These are phyloP conservation scores for Drosophila simulans DNA, from an alignment of 1,140 invertebrate genomes.

Conservation along the genomic window DNA sequence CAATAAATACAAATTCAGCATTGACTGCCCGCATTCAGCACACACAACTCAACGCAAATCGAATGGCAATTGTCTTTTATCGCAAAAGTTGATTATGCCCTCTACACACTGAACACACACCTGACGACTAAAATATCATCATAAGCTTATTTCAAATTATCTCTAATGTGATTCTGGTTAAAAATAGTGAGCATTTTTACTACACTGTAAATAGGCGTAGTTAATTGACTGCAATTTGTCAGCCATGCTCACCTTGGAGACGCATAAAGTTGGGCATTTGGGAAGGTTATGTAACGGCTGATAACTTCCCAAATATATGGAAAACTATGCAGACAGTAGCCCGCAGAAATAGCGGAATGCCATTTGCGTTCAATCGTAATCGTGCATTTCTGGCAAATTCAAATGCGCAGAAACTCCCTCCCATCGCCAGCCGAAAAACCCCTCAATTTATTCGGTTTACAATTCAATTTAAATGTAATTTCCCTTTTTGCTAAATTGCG, in stretches of 20 bases:
- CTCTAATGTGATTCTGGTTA: neutral
- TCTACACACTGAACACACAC: neutral
- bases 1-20: conserved; percentile 60
- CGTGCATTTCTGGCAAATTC: conserved; percentile 32
- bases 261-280: neutral
- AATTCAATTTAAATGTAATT: conserved; percentile 82
- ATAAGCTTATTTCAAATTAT: neutral
- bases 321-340: conserved; percentile 32
- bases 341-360: conserved; percentile 32
- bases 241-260: conserved; percentile 7
- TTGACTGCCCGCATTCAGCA: conserved; percentile 29
- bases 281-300: neutral
- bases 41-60: conserved; percentile 15
- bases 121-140: too few relatives aligned
- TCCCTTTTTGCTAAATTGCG: conserved; percentile 73
- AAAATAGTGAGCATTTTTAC: neutral
- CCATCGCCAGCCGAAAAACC: neutral
- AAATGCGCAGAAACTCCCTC: conserved; percentile 8
- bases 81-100: neutral
- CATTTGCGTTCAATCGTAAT: conserved; percentile 37
- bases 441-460: conserved; percentile 60
- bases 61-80: conserved; percentile 23
- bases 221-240: conserved; percentile 20
- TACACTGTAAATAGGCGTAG: neutral
- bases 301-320: conserved; percentile 36